Evolutionary conservation across 2,113 vertebrate species (phyloP).

Genomic region (Casuarius casuarius): DNA sequence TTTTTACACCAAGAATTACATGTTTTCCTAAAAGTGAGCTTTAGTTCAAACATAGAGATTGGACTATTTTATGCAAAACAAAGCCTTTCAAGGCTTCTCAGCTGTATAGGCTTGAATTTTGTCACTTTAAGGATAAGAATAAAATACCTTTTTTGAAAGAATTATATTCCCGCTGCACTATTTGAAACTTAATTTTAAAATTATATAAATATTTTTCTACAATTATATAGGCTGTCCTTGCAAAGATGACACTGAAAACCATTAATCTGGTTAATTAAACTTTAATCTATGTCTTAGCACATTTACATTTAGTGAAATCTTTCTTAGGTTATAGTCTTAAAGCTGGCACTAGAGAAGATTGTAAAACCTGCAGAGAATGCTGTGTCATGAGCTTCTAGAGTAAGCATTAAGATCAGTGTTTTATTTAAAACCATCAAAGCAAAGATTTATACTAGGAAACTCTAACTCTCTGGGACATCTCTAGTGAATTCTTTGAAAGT

Average conservation of each 20-base stretch:
- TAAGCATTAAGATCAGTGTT: background rate
- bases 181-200: conserved; percentile 20
- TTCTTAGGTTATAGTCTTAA: background rate
- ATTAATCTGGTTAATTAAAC: conserved; percentile 37
- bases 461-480: background rate
- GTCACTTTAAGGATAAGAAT: background rate
- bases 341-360: background rate
- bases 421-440: background rate
- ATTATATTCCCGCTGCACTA: background rate
- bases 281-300: conserved; percentile 28
- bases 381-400: background rate
- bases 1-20: background rate
- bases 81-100: background rate
- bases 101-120: background rate
- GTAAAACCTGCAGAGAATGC: background rate
- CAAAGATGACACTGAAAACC: background rate
- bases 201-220: conserved; percentile 15
- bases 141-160: background rate
- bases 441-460: background rate
- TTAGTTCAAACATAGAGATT: background rate
- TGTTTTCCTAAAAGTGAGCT: background rate
- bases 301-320: conserved; percentile 1
- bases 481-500: background rate
- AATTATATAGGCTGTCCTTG: background rate
- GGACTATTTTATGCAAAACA: background rate